Evolutionary conservation across 1,140 invertebrate species (phyloP), one percentile per base, ranked within the genome.

Genomic region (Patella vulgata): DNA sequence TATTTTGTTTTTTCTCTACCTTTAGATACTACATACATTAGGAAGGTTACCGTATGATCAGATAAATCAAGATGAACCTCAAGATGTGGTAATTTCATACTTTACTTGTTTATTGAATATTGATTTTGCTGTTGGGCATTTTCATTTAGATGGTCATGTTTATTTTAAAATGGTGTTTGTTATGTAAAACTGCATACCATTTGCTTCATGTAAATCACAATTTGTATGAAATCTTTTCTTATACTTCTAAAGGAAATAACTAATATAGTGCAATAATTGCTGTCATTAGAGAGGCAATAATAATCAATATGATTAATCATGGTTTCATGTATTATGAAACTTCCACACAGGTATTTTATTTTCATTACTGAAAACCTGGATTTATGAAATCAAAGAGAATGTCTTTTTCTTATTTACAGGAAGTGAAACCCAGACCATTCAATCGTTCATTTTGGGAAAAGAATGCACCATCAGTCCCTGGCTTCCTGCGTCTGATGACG

Each of bases 31-130:
- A 2, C 58, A 50, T 53, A 54, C 44, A 1, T 59, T 66, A 48
- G 66, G 68, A 14, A 57, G 59, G 44, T 59, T 78, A 17, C 30
- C 50, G 11, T 9, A 57, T 40, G 33, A 65, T 50, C 61, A 75
- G 31, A 74, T 79, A 12, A 71, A 73, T 67, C 54, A 71, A 36
- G 68, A 68, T 12, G 77, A 77, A 68, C 70, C 70, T n/a, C 71
- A 78, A 53, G 66, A 70, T 56, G 11, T 31, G 51, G 71, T 73
- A 63, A 27, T 21, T 59, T 25, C 25, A 14, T 40, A 25, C 51
- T 19, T 14, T 14, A 14, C 23, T 42, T 14, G 21, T 5, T 56
- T 12, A 36, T 25, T n/a, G 25, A 17, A n/a, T 2, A 17, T 12
- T 27, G 8, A 6, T 8, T 33, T 28, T 36, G 30, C 17, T 28